Evolutionary conservation across 1,140 invertebrate species (phyloP), one percentile per base, ranked within the genome.

Genomic region (Hycleus cichorii): DNA sequence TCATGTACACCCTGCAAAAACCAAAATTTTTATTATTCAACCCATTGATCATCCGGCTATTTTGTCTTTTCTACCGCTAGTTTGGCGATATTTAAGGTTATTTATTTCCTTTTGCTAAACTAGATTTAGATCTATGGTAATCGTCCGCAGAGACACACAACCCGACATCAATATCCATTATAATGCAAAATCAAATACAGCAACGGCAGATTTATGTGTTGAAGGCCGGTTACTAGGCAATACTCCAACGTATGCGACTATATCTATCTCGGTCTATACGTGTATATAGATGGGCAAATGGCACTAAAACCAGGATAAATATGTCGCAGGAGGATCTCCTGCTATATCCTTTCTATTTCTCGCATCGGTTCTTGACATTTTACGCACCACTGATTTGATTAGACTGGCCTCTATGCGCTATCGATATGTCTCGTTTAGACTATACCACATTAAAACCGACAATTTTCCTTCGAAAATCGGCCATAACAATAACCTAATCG

Each of bases 1-100:
- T 77, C 76, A 61, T 77, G 75, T n/a, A 75, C 62, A 44, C 72
- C 71, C 75, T 74, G 68, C 9, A 72, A 68, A 44, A 62, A 66
- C 7, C 12, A 42, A 32, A 32, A 32, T 18, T 18, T 18, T 18
- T 18, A 18, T 7, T 32, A 32, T 0, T 32, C 4, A 32, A 32
- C 32, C 7, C 27, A 32, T 32, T 4, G 7, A 32, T 32, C 27
- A 32, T 32, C 7, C 7, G 32, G 4, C 4, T 32, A 32, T 32
- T 32, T 7, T 32, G 32, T 32, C 32, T 4, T 32, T 18, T 32
- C 32, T 4, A 7, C 7, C 7, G 32, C 32, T 32, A 7, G 32
- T 32, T 32, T 32, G 32, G 32, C 4, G 7, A 32, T 32, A 32
- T 32, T 32, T 32, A 32, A 32, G 7, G 32, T 4, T 32, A 5